Base-by-base conservation (phyloP, 2,797 vertebrate genomes). In the Ibycter americanus region DNA sequence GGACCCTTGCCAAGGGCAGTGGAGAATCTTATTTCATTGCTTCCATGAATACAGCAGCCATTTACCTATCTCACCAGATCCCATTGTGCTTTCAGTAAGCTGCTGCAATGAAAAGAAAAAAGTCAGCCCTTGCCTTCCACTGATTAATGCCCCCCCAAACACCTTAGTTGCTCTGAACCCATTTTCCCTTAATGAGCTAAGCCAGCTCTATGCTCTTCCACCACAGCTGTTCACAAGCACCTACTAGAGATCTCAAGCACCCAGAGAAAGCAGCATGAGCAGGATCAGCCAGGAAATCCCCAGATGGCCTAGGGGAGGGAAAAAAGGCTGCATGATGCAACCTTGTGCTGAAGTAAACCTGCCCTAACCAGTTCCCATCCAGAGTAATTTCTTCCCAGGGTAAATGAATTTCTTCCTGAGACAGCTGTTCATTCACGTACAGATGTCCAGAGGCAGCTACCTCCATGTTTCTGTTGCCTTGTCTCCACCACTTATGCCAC, bases 271-370 rank as follows among this genome's bases (percentile, higher is more conserved):
- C 59, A 96, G 79, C 61, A 81, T 21, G 65, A 94, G 72, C 68
- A 93, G 61, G 61, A 93, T 85, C 49, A 49, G 82, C 68, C 85
- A 95, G 91, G 94, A 97, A 97, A 95, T 81, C 87, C 96, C 84
- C 93, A 96, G 61, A 95, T 91, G 44, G 72, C 96, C 95, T 91
- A 91, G 21, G 96, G 79, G 27, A 87, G 40, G 80, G 58, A 79
- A 93, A 96, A 92, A 95, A 92, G 36, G 46, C 55, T 94, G 73
- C 65, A 88, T 83, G 91, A 95, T 93, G 95, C 89, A 97, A 93
- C 66, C 42, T 26, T 89, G 31, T 81, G 52, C 87, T 88, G 83
- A 92, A 96, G 46, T 76, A 90, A 92, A 84, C 93, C 84, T 95
- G 93, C 76, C 49, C 79, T 86, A 95, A 95, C 94, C 87, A 88